Percentiles rank a stretch among this genome's conserved stretches.
Evolutionary conservation across 92 coral and sea anemone genomes (phyloP).

Genomic region (Parazoanthus swiftii): DNA sequence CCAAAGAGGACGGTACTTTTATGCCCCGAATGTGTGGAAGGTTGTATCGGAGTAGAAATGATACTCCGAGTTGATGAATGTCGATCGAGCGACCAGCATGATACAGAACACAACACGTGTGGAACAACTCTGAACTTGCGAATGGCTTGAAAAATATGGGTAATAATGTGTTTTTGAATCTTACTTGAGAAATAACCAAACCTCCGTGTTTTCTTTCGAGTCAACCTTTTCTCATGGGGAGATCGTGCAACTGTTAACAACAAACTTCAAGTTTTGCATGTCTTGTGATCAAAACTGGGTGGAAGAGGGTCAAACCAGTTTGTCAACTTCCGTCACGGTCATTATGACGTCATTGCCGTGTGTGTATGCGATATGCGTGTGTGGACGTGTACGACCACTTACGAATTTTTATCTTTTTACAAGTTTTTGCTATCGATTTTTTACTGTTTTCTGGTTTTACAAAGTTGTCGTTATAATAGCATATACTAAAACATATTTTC

Average conservation of each 20-base stretch:
- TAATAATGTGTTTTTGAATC: background rate
- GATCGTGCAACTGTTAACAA: background rate
- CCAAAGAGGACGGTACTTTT: slow-evolving; percentile 37
- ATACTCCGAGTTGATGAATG: slow-evolving; percentile 32
- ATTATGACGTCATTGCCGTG: slow-evolving; percentile 29
- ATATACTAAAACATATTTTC: too few relatives aligned
- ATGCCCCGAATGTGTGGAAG: slow-evolving; percentile 42
- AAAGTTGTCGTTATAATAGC: too few relatives aligned
- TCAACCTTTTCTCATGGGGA: background rate
- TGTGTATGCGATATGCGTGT: too few relatives aligned
- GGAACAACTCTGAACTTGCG: background rate
- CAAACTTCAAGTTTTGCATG: background rate
- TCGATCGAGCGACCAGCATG: slow-evolving; percentile 44
- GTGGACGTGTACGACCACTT: too few relatives aligned
- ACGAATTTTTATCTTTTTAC: too few relatives aligned
- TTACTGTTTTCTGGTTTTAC: too few relatives aligned
- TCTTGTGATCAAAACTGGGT: background rate
- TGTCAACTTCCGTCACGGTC: slow-evolving; percentile 24
- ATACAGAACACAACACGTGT: slow-evolving; percentile 2
- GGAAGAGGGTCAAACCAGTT: slow-evolving; percentile 32
- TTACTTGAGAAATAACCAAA: background rate
- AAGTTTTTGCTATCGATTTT: too few relatives aligned
- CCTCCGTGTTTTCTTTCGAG: background rate
- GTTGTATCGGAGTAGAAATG: slow-evolving; percentile 44
- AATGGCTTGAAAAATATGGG: background rate